Base-by-base conservation (phyloP, 2,888 invertebrate species). In the Willowsia nigromaculata region DNA sequence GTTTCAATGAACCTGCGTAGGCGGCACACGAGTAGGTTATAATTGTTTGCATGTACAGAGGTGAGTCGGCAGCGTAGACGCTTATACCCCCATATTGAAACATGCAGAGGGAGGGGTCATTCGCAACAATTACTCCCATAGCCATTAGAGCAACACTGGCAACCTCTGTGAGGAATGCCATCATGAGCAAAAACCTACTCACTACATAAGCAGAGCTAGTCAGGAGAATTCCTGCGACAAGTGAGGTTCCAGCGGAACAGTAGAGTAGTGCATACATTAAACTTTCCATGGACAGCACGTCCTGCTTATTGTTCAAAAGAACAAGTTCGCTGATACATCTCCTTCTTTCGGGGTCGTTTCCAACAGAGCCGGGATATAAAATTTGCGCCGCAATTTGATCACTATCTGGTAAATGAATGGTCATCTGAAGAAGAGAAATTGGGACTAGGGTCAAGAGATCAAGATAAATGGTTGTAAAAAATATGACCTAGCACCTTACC, bases 1-100 rank as follows among this genome's bases (percentile, higher is more conserved):
- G 30, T 22, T 85, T 85, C 22, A 30, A 33, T 5, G 25, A 4
- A 37, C 9, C 65, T 9, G 43, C 18, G 62, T 85, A 78, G 1
- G 11, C 37, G 9, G 18, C 50, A 13, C 50, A 50, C 9, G 25
- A n/a, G 50, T 50, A 62, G 7, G 50, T 62, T 3, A 78, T 62
- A 5, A 47, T 22, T 2, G 85, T 85, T 33, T 40, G 78, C 43
- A 78, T n/a, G n/a, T 50, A 27, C n/a, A 1, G n/a, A 6, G 50
- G 47, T 0, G 78, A 65, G 7, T 33, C n/a, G 0, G 1, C 7
- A 22, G 50, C 30, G 5, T 15, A 11, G 0, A 15, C 13, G 15
- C 85, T 78, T 4, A 85, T 53, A 27, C 85, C 85, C 2, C 65
- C 78, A 30, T 76, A 65, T 50, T 85, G 78, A 3, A 78, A 27